phyloP scores from a whole-genome alignment of 2,888 invertebrate species.

The Drosophila maculinotata region DNA sequence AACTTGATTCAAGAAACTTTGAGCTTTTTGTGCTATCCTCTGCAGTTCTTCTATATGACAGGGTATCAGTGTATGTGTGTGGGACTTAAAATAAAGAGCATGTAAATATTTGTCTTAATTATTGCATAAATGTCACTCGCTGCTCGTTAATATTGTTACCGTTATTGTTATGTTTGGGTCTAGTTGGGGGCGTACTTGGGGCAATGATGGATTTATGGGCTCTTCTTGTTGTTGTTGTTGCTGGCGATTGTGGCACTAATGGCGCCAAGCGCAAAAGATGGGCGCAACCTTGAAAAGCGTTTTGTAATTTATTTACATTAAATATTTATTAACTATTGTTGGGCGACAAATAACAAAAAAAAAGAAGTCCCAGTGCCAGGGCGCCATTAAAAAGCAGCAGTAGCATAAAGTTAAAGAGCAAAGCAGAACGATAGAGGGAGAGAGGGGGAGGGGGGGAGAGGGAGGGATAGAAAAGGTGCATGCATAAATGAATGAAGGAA shows the following conservation, averaged over 20 bases:
- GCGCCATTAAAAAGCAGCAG: constrained; percentile 6
- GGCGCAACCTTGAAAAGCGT: constrained; percentile 73
- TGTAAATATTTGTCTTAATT: constrained; percentile 71
- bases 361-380: too few relatives aligned
- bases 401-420: not conserved
- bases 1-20: too few relatives aligned
- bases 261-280: constrained; percentile 31
- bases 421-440: not conserved
- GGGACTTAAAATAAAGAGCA: constrained; percentile 16
- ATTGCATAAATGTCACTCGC: constrained; percentile 52
- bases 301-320: constrained; percentile 78
- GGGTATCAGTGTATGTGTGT: constrained; percentile 4
- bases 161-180: not conserved
- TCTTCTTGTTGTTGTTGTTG: not conserved
- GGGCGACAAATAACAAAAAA: constrained; percentile 63
- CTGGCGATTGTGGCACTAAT: constrained; percentile 30
- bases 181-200: not conserved
- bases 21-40: too few relatives aligned
- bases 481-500: constrained; percentile 64
- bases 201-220: constrained; percentile 31
- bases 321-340: constrained; percentile 72
- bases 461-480: constrained; percentile 29
- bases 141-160: not conserved
- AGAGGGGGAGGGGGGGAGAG: not conserved
- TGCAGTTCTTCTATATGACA: too few relatives aligned